phyloP scores from a whole-genome alignment of 2,113 vertebrate genomes.

The Mastomys natalensis region DNA sequence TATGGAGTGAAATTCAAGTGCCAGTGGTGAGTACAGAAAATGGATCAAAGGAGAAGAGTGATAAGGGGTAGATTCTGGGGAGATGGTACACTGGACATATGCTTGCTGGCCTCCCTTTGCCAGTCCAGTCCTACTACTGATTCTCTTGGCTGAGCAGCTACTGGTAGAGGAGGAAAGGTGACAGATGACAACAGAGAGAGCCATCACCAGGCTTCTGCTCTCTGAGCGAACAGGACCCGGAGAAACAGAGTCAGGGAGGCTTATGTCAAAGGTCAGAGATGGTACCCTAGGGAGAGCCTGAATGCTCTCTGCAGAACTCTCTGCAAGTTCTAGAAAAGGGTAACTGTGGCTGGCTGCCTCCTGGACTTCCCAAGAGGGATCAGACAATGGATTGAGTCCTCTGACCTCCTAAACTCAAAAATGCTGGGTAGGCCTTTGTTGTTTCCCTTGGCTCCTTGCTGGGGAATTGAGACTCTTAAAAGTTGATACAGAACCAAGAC shows the following conservation, averaged over 20 bases:
- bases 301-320: neutral
- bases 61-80: too few species aligned
- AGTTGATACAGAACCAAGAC: neutral
- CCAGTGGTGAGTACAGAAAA: neutral
- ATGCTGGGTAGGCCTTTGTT: neutral
- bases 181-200: neutral
- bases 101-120: neutral
- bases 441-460: neutral
- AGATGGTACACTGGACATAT: neutral
- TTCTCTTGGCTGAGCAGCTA: neutral
- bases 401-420: neutral
- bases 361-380: neutral
- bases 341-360: neutral
- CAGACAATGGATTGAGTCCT: neutral
- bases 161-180: neutral
- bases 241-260: neutral
- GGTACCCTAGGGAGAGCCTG: neutral
- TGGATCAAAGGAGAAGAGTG: neutral
- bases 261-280: neutral
- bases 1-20: neutral
- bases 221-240: neutral
- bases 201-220: neutral
- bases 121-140: neutral
- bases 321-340: neutral
- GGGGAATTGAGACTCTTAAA: neutral